These are phyloP conservation scores for Acanthochromis polyacanthus DNA, from an alignment of 2,113 vertebrate species.

Conservation along the genomic window DNA sequence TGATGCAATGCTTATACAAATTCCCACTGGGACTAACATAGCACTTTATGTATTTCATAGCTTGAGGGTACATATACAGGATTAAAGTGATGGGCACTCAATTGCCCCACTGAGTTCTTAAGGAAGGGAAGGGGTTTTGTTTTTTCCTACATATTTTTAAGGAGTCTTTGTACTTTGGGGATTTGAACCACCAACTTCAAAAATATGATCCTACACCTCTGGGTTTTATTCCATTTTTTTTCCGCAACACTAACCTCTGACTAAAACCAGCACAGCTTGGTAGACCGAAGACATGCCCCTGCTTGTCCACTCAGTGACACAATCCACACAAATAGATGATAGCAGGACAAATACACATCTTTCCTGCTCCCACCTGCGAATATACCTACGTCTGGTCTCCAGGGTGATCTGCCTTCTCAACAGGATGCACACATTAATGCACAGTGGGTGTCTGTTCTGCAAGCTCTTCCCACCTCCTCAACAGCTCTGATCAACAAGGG, in stretches of 20 bases:
- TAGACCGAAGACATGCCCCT: conserved; percentile 9
- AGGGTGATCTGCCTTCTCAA: conserved; percentile 49
- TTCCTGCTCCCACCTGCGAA: conserved; percentile 38
- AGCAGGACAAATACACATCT: background rate
- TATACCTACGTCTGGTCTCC: conserved; percentile 58
- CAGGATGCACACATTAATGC: conserved; percentile 61
- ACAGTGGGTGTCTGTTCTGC: conserved; percentile 50
- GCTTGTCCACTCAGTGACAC: conserved; percentile 26
- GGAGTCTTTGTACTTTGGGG: no score
- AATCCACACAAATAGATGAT: conserved; percentile 39
- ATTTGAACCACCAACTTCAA: background rate
- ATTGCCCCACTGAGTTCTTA: background rate
- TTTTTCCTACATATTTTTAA: background rate
- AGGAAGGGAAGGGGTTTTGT: background rate
- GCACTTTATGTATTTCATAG: conserved; percentile 1
- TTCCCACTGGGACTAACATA: conserved; percentile 20
- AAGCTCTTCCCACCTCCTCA: conserved; percentile 27
- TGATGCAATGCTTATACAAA: conserved; percentile 21
- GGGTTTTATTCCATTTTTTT: background rate
- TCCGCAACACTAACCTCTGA: background rate
- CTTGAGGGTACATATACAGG: background rate
- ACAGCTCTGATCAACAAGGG: conserved; percentile 44
- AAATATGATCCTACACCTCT: background rate
- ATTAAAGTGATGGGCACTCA: background rate
- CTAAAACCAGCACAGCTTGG: background rate